Base-by-base conservation (phyloP, 2,113 vertebrate species). In the Tetraodon nigroviridis region DNA sequence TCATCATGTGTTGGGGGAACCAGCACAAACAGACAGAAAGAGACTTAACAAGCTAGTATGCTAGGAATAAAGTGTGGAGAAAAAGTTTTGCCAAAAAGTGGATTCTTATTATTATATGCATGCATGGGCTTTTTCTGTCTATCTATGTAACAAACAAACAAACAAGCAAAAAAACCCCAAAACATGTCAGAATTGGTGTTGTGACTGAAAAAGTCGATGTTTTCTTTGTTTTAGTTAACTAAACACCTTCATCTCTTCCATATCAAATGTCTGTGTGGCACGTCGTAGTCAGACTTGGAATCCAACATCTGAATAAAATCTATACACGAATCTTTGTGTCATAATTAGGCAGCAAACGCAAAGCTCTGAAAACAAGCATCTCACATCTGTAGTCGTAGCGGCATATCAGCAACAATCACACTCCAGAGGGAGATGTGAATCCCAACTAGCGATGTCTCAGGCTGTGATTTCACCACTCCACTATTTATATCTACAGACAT, bases 401-500 rank as follows among this genome's bases (percentile, higher is more conserved):
- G 45, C 0, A 50, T 67, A 13, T 79, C 48, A 46, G 61, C 52
- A 40, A 63, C 44, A 57, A 56, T 16, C 47, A 27, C 47, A 14
- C 61, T 82, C 57, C 71, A 61, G 40, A 64, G 71, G 48, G 71
- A 73, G 27, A 73, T 13, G 51, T 56, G 56, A 12, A 59, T 56
- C 68, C 62, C 22, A 59, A 73, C 69, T 51, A 51, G 66, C 45
- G 49, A 44, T 32, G 58, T 69, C 22, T 51, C 55, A 51, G 37
- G 27, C 56, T 67, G 65, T 65, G 63, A 76, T 70, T 79, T 71
- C 3, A 46, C 71, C 64, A 58, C 67, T 85, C 71, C 61, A 58
- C 67, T 85, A 82, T 85, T 85, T 79, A 76, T 84, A 84, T 74
- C 75, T 47, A 64, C 73, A 69, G 21, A 73, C 57, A 48, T 42